These are phyloP conservation scores for Diloba caeruleocephala DNA, from an alignment of 2,888 invertebrate species.

Conservation along the genomic window DNA sequence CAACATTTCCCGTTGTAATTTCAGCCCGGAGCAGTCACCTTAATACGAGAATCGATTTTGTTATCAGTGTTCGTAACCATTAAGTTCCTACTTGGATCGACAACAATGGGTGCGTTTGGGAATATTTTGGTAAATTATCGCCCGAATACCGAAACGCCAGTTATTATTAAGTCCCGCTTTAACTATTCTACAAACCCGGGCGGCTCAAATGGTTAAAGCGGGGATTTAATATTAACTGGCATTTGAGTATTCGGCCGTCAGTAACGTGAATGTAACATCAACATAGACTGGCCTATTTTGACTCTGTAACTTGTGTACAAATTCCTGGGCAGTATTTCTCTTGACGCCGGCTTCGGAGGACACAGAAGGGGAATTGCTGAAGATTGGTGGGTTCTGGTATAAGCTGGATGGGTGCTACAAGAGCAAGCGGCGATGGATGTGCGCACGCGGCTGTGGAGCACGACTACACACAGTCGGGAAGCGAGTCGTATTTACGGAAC, in stretches of 20 bases:
- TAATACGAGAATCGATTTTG: conserved; percentile 18
- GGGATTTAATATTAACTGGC: too few species aligned
- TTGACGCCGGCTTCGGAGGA: conserved; percentile 40
- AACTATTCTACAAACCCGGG: too few species aligned
- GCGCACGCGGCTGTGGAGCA: conserved; percentile 81
- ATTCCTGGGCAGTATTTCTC: conserved; percentile 51
- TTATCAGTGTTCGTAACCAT: conserved; percentile 19
- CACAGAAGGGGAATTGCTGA: conserved; percentile 65
- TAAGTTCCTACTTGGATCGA: conserved; percentile 9
- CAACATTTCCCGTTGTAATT: too few species aligned
- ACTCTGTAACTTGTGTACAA: conserved; percentile 39
- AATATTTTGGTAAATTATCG: conserved; percentile 4
- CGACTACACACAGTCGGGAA: conserved; percentile 81
- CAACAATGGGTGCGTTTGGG: conserved; percentile 14
- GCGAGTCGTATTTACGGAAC: conserved; percentile 76
- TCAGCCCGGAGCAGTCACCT: too few species aligned
- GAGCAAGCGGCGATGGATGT: conserved; percentile 79
- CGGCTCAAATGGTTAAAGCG: too few species aligned
- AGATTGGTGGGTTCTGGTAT: conserved; percentile 80
- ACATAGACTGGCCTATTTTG: conserved; percentile 13
- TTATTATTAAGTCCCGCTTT: too few species aligned
- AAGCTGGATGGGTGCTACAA: conserved; percentile 74
- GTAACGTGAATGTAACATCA: conserved; percentile 4
- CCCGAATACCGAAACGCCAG: too few species aligned
- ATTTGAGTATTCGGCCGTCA: too few species aligned